Base-by-base conservation (phyloP, 2,113 vertebrate species). In the Talpa occidentalis region DNA sequence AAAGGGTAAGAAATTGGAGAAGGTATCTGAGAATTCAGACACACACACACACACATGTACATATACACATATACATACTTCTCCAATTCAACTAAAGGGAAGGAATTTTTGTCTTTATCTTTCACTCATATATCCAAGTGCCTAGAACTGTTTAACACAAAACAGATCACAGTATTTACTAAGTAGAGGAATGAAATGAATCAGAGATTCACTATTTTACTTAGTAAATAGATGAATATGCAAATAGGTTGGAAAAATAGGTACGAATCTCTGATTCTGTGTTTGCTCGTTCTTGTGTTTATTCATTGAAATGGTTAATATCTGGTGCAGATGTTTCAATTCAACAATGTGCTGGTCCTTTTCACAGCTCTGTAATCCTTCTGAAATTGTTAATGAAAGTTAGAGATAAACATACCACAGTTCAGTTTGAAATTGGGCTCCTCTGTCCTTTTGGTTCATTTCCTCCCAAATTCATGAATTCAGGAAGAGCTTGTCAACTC, bases 381-480 rank as follows among this genome's bases (percentile, higher is more conserved):
- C 54, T 90, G 66, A 96, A 91, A 90, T 90, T 85, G 73, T 93
- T 96, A 88, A 93, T 96, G 90, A 80, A 96, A 82, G 74, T 80
- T 88, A 70, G 77, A 96, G 84, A 64, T 64, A 93, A 86, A 84
- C 93, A 88, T 62, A 96, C 49, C 35, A 60, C 83, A 88, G 92
- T 82, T 97, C 92, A 88, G 59, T 95, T 97, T 88, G 93, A 15
- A 96, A 96, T 74, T 88, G 84, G 96, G 90, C 67, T 97, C 64
- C 69, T 95, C 21, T 6, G 67, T 90, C 88, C 95, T 76, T 95
- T 93, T 96, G 95, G 93, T 91, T 97, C 96, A 97, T 97, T 97
- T 97, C 95, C 90, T 97, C 87, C 93, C 87, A 95, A 97, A 97
- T 97, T 97, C 95, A 97, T 95, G 96, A 96, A 94, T 97, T 90